phyloP scores from a whole-genome alignment of 2,797 vertebrate species.

The Sciaenops ocellatus region DNA sequence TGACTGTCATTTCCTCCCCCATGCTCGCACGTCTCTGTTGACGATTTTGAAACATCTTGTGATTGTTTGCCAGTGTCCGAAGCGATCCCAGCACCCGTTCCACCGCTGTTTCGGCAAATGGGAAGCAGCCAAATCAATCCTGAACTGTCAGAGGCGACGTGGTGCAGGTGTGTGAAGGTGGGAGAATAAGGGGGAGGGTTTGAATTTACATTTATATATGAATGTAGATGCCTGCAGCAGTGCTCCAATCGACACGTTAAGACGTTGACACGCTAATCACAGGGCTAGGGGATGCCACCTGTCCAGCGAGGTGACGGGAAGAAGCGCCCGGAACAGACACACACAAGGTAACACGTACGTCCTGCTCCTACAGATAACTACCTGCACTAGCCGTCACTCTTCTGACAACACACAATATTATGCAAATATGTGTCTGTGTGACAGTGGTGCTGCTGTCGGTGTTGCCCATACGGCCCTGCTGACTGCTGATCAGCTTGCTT shows the following conservation, averaged over 20 bases:
- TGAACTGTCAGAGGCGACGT: constrained; percentile 75
- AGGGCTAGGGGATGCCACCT: constrained; percentile 83
- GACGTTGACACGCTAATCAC: constrained; percentile 88
- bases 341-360: constrained; percentile 48
- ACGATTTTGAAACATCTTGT: constrained; percentile 56
- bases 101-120: constrained; percentile 51
- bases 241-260: constrained; percentile 81
- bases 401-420: constrained; percentile 87
- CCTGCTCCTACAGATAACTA: constrained; percentile 78
- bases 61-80: constrained; percentile 74
- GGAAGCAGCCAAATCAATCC: constrained; percentile 82
- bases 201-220: constrained; percentile 85
- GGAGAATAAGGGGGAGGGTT: constrained; percentile 29
- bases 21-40: constrained; percentile 24
- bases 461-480: constrained; percentile 41
- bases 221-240: constrained; percentile 79
- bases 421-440: constrained; percentile 81
- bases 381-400: constrained; percentile 77
- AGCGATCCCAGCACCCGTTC: constrained; percentile 55
- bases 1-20: constrained; percentile 60
- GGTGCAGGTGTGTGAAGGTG: constrained; percentile 57
- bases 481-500: constrained; percentile 69
- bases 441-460: constrained; percentile 59
- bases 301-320: constrained; percentile 79
- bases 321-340: constrained; percentile 56